These are phyloP conservation scores for Otus sunia DNA, from an alignment of 2,113 vertebrate genomes.

Conservation along the genomic window DNA sequence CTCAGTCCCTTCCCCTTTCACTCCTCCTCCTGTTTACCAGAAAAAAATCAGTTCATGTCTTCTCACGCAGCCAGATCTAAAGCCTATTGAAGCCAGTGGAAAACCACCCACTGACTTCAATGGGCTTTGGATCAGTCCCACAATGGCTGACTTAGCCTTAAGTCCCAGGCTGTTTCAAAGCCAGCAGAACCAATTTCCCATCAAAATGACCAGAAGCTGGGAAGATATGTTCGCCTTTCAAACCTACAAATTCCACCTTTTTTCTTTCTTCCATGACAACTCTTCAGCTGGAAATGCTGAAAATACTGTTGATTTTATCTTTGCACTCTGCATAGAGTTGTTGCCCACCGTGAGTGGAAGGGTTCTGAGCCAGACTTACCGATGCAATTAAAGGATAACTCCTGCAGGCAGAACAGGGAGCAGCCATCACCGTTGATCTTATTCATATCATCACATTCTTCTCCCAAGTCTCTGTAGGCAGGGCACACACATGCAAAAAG, in stretches of 20 bases:
- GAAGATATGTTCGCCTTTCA: slow-evolving; percentile 67
- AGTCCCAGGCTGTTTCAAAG: slow-evolving; percentile 61
- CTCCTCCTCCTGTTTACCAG: slow-evolving; percentile 71
- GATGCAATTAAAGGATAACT: slow-evolving; percentile 92
- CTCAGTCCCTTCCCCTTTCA: slow-evolving; percentile 70
- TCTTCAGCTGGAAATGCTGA: background rate
- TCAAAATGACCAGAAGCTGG: slow-evolving; percentile 65
- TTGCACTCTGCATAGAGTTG: background rate
- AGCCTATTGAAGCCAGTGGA: slow-evolving; percentile 52
- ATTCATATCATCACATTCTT: slow-evolving; percentile 96
- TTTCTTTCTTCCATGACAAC: slow-evolving; percentile 37
- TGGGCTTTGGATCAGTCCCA: slow-evolving; percentile 56
- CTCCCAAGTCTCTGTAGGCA: slow-evolving; percentile 82
- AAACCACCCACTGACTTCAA: slow-evolving; percentile 70
- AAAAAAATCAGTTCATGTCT: slow-evolving; percentile 67
- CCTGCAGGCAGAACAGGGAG: slow-evolving; percentile 91
- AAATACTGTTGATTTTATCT: background rate
- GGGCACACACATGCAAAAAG: slow-evolving; percentile 16
- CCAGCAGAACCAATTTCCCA: slow-evolving; percentile 72
- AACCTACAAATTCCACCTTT: slow-evolving; percentile 62
- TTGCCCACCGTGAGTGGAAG: background rate
- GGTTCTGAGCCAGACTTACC: slow-evolving; percentile 79
- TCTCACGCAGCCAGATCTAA: slow-evolving; percentile 68
- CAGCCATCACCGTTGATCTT: slow-evolving; percentile 93
- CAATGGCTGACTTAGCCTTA: slow-evolving; percentile 71